Base-by-base conservation (phyloP, 2,888 invertebrate genomes). In the Dolomedes plantarius region DNA sequence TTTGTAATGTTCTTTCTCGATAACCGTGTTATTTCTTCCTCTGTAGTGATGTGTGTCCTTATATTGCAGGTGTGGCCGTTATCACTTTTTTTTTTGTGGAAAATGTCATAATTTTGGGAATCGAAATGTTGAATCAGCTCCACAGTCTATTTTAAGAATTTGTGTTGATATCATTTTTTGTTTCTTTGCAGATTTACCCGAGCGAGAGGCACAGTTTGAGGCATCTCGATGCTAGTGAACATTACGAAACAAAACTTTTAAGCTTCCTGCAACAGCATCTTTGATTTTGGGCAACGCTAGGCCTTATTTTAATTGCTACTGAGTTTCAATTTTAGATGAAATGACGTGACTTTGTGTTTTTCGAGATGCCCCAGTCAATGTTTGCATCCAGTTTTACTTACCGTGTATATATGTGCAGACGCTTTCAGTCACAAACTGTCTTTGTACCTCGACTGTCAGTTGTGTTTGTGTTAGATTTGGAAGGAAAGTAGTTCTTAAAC, bases 181-280 rank as follows among this genome's bases (percentile, higher is more conserved):
- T 64, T 89, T 72, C 79, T 83, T 90, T 89, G 1, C 90, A 93
- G 93, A 94, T 99, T 27, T 99, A 98, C 91, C 99, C 99, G 0
- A 96, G 96, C 88, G 99, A 99, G 91, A 93, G 99, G 88, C 99
- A 99, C 91, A 98, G 98, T 19, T 93, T 99, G 28, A 93, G 99
- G 82, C 96, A 96, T 90, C 93, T 97, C 91, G 97, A 97, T 92
- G 96, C 97, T 39, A 97, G 96, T 90, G 97, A 97, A 92, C 98
- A 99, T 92, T 98, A 98, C 91, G 98, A 99, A 92, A 97, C 98
- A 7, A 96, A 96, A 72, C 92, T 99, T 86, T 93, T 99, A 83
- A 96, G 96, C 89, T 98, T 98, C 92, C 93, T 99, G 89, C 97
- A 98, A 92, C 95, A 91, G 50, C 89, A 92, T 89, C 90, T 92